These are phyloP conservation scores for Piliocolobus tephrosceles DNA, from an alignment of 2,113 vertebrate genomes.

Conservation along the genomic window DNA sequence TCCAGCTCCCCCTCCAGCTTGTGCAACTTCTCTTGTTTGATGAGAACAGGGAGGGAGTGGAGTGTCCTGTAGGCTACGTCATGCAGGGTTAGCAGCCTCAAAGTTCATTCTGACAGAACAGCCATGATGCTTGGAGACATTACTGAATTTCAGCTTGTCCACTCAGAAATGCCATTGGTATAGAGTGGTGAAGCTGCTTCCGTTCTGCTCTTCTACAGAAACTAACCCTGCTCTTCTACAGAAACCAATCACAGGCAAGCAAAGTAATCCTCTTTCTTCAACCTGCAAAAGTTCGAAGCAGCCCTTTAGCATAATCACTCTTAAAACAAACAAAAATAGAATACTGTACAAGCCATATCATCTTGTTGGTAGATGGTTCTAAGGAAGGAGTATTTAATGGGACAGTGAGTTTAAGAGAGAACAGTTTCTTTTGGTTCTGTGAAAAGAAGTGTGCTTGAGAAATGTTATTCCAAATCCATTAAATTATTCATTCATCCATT, in stretches of 20 bases:
- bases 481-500: constrained; percentile 63
- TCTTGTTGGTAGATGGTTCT: background rate
- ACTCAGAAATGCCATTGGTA: background rate
- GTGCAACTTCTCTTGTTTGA: background rate
- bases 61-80: background rate
- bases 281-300: background rate
- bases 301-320: background rate
- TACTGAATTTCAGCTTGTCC: background rate
- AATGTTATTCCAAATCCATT: constrained; percentile 13
- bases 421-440: background rate
- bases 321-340: constrained; percentile 16
- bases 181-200: background rate
- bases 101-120: background rate
- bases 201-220: background rate
- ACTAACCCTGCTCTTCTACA: background rate
- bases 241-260: background rate
- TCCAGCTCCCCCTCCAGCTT: background rate
- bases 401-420: background rate
- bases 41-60: background rate
- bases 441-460: background rate
- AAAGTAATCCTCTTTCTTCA: background rate
- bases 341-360: background rate
- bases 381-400: background rate
- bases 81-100: background rate
- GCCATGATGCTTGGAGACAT: background rate